These are phyloP conservation scores for Meda fulgida DNA, from an alignment of 2,797 vertebrate species.

Conservation along the genomic window DNA sequence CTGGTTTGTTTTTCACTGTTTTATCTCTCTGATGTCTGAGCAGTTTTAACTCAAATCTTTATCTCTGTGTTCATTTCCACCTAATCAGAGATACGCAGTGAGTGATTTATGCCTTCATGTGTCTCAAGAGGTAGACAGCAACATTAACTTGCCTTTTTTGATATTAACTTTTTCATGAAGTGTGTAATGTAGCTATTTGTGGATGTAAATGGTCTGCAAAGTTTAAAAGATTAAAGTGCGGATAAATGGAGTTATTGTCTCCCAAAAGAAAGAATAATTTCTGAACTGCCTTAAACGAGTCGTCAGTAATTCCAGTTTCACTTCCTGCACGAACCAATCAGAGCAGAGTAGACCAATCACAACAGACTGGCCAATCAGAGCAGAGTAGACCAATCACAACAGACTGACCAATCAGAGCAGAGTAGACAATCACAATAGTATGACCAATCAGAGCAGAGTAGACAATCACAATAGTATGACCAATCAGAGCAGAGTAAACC, in stretches of 20 bases:
- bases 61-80: background rate
- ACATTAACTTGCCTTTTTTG: background rate
- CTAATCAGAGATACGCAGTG: background rate
- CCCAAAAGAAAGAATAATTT: background rate
- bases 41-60: constrained; percentile 34
- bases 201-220: background rate
- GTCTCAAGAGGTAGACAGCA: background rate
- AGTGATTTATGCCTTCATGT: too few species aligned
- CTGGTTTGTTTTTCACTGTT: constrained; percentile 26
- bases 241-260: background rate
- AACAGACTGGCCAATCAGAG: too few species aligned
- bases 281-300: background rate
- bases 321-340: too few species aligned
- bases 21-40: constrained; percentile 32
- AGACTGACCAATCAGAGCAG: too few species aligned
- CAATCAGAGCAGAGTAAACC: too few species aligned
- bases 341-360: too few species aligned
- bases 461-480: too few species aligned
- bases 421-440: too few species aligned
- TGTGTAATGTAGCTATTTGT: background rate
- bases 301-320: too few species aligned
- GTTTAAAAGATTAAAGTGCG: background rate
- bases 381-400: too few species aligned
- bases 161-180: background rate
- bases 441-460: too few species aligned